These are phyloP conservation scores for Chymomyza amoena DNA, from an alignment of 2,888 invertebrate species.

Conservation along the genomic window DNA sequence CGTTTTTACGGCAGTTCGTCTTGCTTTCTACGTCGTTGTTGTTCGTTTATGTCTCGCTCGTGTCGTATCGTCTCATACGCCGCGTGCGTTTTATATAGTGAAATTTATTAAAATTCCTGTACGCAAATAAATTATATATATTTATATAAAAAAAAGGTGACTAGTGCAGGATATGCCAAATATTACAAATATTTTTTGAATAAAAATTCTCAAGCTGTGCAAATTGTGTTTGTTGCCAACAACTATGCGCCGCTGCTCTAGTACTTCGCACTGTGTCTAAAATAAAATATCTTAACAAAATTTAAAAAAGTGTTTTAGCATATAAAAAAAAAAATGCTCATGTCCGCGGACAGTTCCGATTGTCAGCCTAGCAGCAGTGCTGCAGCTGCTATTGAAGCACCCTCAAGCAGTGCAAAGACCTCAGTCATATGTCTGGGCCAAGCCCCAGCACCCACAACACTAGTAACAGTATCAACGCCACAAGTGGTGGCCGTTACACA, in stretches of 20 bases:
- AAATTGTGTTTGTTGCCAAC: slow-evolving; percentile 20
- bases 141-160: slow-evolving; percentile 5
- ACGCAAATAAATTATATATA: not conserved
- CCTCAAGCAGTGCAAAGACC: slow-evolving; percentile 52
- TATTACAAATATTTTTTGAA: not conserved
- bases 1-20: slow-evolving; percentile 58
- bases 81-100: slow-evolving; percentile 4
- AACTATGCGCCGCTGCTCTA: slow-evolving; percentile 4
- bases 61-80: slow-evolving; percentile 19
- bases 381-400: slow-evolving; percentile 14
- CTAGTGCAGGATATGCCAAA: not conserved
- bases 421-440: slow-evolving; percentile 73
- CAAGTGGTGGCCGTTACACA: slow-evolving; percentile 22
- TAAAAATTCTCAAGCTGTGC: slow-evolving; percentile 11
- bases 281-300: slow-evolving; percentile 1
- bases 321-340: slow-evolving; percentile 74
- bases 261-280: not conserved
- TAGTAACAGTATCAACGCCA: slow-evolving; percentile 7
- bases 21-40: slow-evolving; percentile 16
- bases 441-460: slow-evolving; percentile 25
- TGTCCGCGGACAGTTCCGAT: slow-evolving; percentile 79
- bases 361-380: slow-evolving; percentile 74
- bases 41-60: not conserved
- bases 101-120: not conserved
- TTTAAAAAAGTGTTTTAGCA: slow-evolving; percentile 31